Conservation (phyloP, 1,140 invertebrate genomes). For the Cardiocondyla obscurior region DNA sequence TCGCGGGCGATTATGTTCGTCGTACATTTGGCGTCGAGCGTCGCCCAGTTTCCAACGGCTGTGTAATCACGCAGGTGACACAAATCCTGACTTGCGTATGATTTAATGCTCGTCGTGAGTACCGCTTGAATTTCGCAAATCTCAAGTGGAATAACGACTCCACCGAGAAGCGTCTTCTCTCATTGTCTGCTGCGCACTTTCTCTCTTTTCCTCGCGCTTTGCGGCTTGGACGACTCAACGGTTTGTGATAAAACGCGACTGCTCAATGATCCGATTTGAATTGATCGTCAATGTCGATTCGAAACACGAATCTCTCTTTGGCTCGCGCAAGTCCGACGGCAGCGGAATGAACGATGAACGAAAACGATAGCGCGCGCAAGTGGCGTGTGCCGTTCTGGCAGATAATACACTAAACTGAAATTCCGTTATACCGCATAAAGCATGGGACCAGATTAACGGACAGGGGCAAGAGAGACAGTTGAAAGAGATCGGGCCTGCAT, state of each 20-base stretch:
- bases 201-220: conserved; percentile 3
- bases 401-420: conserved; percentile 73
- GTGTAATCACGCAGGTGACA: conserved; percentile 10
- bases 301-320: conserved; percentile 60
- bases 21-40: background rate
- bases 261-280: conserved; percentile 61
- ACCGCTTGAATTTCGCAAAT: conserved; percentile 28
- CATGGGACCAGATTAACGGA: conserved; percentile 55
- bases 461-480: background rate
- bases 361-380: conserved; percentile 25
- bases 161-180: background rate
- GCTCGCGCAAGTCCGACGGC: conserved; percentile 27
- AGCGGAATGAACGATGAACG: conserved; percentile 43
- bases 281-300: conserved; percentile 63
- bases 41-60: conserved; percentile 7
- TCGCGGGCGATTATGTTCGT: conserved; percentile 18
- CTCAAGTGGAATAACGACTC: conserved; percentile 6
- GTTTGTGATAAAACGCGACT: conserved; percentile 38
- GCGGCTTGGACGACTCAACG: conserved; percentile 19
- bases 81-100: conserved; percentile 32
- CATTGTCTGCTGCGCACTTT: background rate
- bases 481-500: conserved; percentile 70
- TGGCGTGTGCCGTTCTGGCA: conserved; percentile 60
- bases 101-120: conserved; percentile 18
- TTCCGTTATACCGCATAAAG: conserved; percentile 74